These are phyloP conservation scores for Hippocampus comes DNA, from an alignment of 2,113 vertebrate species.

Conservation along the genomic window DNA sequence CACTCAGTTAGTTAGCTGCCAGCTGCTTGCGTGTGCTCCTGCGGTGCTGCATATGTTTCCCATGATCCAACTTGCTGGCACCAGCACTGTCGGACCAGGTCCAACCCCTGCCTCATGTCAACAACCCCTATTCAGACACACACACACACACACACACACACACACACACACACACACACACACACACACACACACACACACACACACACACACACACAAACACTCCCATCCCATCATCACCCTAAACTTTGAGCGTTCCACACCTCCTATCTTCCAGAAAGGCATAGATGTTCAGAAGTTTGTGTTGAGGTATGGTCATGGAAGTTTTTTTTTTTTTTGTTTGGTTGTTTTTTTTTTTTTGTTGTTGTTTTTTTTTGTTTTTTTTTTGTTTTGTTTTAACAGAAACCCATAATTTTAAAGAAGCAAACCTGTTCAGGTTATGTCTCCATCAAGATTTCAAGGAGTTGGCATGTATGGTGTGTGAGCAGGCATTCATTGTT, in stretches of 20 bases:
- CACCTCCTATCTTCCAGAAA: conserved; percentile 11
- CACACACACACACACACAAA: background rate
- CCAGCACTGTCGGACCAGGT: conserved; percentile 23
- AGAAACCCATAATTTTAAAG: background rate
- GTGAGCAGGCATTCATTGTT: no score
- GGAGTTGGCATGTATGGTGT: no score
- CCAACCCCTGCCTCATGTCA: conserved; percentile 41
- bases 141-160: background rate
- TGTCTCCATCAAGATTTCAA: background rate
- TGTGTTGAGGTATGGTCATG: background rate
- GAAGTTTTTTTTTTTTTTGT: background rate
- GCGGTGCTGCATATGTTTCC: conserved; percentile 48
- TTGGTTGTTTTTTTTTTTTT: background rate
- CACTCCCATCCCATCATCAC: background rate
- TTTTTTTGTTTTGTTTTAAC: background rate
- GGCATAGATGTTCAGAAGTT: background rate
- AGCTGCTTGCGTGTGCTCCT: conserved; percentile 49
- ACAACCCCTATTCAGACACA: conserved; percentile 13
- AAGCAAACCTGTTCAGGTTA: background rate
- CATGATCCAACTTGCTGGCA: conserved; percentile 73
- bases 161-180: background rate
- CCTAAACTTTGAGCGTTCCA: conserved; percentile 11
- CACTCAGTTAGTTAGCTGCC: conserved; percentile 51
- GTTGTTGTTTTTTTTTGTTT: no score
- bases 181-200: no score